Evolutionary conservation across 1,140 invertebrate genomes (phyloP), one percentile per base, ranked within the genome.

Genomic region (Charaxes varanes): DNA sequence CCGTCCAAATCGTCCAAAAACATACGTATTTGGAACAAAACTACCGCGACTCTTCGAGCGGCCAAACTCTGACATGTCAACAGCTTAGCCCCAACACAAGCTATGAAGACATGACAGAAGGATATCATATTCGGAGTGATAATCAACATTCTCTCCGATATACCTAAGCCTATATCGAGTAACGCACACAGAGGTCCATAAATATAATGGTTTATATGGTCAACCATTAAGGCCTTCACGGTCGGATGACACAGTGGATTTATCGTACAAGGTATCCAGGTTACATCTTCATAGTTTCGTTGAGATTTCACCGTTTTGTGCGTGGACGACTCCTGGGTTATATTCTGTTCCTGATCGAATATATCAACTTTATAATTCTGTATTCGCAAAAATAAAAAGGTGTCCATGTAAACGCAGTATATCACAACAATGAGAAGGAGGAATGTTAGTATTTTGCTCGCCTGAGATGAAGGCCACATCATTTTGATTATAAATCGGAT

Each of bases 1-100:
- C 93, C 93, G 61, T 94, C 93, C 31, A 94, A 60, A 60, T 93
- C 91, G 57, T 94, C 93, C 13, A 94, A 53, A 71, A 92, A 93
- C 40, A 91, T 92, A 36, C 93, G 80, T 4, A 93, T 66, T 78
- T 93, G 90, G 63, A 93, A 94, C 3, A 94, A 58, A 3, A 92
- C 62, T 1, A 93, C 88, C 0, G 90, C 92, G 0, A 93, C 33
- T 7, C 91, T 84, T 18, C 93, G 72, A 18, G 88, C 88, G 2
- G 86, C 84, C 13, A 94, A 66, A 49, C 87, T 90, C 54, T 90
- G 90, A 37, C 87, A 90, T 1, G 90, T 87, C 16, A 94, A 77
- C 12, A 91, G 86, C 57, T 91, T 91, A 2, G 87, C 91, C 11
- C 90, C 87, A 2, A 89, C 24, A 17, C 91, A 66, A 1, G 93